phyloP scores from a whole-genome alignment of 2,113 vertebrate species.

The Aviceda subcristata region DNA sequence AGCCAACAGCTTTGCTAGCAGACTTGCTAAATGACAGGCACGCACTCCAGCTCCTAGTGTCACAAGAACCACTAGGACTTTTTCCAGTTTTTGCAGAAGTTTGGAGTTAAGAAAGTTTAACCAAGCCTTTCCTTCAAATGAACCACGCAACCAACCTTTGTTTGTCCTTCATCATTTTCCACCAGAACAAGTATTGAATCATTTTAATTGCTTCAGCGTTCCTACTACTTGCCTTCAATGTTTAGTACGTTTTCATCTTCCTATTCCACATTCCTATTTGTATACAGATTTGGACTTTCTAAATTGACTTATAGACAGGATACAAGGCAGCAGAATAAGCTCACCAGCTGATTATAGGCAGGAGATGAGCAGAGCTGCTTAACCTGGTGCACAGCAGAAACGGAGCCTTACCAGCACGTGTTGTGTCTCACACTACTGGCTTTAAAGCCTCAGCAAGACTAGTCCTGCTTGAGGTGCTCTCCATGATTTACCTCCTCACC shows the following conservation, averaged over 20 bases:
- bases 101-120: background rate
- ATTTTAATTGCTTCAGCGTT: background rate
- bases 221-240: background rate
- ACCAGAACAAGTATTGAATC: background rate
- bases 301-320: background rate
- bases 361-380: accelerated
- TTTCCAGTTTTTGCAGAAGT: background rate
- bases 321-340: background rate
- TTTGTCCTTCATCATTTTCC: background rate
- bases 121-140: background rate
- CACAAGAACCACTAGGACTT: background rate
- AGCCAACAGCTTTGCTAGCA: background rate
- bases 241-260: background rate
- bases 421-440: background rate
- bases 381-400: background rate
- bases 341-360: background rate
- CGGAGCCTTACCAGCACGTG: accelerated
- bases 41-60: background rate
- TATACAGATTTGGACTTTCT: background rate
- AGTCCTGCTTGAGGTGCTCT: background rate
- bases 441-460: background rate
- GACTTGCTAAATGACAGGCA: background rate
- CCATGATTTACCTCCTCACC: accelerated
- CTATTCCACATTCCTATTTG: background rate
- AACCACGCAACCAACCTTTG: background rate